Percentiles rank a stretch among this genome's conserved stretches.
phyloP scores from a whole-genome alignment of 1,140 invertebrate genomes.

The Tenebrio molitor region DNA sequence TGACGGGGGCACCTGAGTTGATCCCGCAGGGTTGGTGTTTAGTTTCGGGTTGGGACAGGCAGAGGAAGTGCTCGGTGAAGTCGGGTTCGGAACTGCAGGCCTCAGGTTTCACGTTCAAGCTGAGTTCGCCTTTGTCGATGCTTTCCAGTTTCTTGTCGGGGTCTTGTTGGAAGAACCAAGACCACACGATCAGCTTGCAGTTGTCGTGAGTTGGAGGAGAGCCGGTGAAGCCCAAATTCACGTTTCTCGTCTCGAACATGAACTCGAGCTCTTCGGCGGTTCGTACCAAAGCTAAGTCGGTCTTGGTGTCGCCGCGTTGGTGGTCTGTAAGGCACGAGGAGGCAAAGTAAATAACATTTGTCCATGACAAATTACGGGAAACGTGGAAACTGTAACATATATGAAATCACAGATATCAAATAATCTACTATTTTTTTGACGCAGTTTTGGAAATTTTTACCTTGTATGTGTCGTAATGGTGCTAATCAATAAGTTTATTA shows the following conservation, averaged over 20 bases:
- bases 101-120: neutral
- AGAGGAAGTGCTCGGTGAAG: neutral
- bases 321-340: too few species aligned
- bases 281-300: neutral
- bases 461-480: too few species aligned
- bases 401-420: neutral
- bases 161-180: neutral
- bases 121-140: neutral
- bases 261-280: neutral
- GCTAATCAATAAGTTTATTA: too few species aligned
- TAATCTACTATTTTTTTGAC: neutral
- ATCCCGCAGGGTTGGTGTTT: neutral
- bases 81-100: neutral
- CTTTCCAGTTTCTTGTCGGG: constrained; percentile 6
- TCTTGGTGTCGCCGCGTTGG: neutral
- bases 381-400: too few species aligned
- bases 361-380: too few species aligned
- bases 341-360: too few species aligned
- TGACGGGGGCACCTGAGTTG: neutral
- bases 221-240: neutral
- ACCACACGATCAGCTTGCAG: neutral
- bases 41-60: neutral
- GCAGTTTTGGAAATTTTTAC: too few species aligned
- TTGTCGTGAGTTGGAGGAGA: too few species aligned
- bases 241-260: neutral